Conservation (phyloP, 2,888 invertebrate genomes). For the Sturmia bella region DNA sequence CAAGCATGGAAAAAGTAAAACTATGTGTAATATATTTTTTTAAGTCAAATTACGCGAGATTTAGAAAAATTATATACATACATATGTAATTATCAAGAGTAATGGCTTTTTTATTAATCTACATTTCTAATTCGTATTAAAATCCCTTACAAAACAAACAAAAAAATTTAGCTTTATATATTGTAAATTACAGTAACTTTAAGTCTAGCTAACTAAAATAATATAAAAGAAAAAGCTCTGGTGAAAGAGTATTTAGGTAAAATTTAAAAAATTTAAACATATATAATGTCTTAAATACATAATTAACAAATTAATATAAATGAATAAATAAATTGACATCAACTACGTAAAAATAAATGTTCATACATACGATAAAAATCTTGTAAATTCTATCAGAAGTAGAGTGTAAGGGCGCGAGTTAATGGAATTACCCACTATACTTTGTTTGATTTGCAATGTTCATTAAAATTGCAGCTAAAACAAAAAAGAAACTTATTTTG, state of each 20-base stretch:
- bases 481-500: too few species aligned
- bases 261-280: constrained; percentile 49
- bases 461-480: not conserved
- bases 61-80: constrained; percentile 33
- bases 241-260: constrained; percentile 67
- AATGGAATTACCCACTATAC: constrained; percentile 51
- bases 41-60: constrained; percentile 60
- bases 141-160: constrained; percentile 47
- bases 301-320: too few species aligned
- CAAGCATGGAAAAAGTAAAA: constrained; percentile 67
- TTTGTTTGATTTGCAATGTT: constrained; percentile 53
- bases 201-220: constrained; percentile 73
- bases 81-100: constrained; percentile 60
- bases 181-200: constrained; percentile 74
- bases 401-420: constrained; percentile 62
- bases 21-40: constrained; percentile 62
- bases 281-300: constrained; percentile 64
- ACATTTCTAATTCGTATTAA: constrained; percentile 59
- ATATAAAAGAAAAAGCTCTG: constrained; percentile 60
- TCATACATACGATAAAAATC: constrained; percentile 22
- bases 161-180: constrained; percentile 76
- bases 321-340: constrained; percentile 32
- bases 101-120: constrained; percentile 65
- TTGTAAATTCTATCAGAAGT: constrained; percentile 47
- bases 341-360: constrained; percentile 12